Conservation (phyloP, 2,113 vertebrate species). For the Myanophis thanlyinensis region DNA sequence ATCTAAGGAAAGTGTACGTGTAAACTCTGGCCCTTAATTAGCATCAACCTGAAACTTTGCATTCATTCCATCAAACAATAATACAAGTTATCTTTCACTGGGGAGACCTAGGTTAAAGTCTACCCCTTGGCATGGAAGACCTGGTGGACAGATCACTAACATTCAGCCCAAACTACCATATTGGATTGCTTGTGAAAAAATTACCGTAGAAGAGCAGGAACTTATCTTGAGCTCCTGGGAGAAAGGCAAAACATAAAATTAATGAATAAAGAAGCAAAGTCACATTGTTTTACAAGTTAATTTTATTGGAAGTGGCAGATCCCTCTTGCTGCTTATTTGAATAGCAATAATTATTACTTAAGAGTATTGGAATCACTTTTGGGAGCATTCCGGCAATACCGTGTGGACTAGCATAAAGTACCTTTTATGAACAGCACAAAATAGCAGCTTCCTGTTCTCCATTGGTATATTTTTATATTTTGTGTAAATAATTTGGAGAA, state of each 20-base stretch:
- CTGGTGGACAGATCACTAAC: neutral
- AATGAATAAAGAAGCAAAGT: neutral
- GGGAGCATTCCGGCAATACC: slow-evolving; percentile 38
- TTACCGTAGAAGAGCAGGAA: neutral
- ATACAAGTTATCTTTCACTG: neutral
- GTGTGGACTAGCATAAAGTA: slow-evolving; percentile 52
- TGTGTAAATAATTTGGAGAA: neutral
- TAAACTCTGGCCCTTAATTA: neutral
- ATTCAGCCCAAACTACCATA: neutral
- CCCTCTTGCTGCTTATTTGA: slow-evolving; percentile 55
- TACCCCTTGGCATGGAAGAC: neutral
- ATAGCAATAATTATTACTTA: slow-evolving; percentile 51
- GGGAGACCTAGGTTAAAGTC: neutral
- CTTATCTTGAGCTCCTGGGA: neutral
- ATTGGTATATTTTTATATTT: slow-evolving; percentile 28
- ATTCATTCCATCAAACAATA: neutral
- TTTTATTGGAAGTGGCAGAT: slow-evolving; percentile 70
- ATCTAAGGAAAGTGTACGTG: neutral
- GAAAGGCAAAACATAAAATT: neutral
- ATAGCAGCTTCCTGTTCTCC: slow-evolving; percentile 33
- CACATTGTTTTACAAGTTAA: slow-evolving; percentile 10
- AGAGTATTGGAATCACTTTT: slow-evolving; percentile 37
- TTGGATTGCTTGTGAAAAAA: neutral
- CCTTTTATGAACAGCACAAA: slow-evolving; percentile 51
- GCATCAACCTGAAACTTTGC: neutral